Conservation (phyloP, 2,113 vertebrate species). For the Cephalopholis sonnerati region DNA sequence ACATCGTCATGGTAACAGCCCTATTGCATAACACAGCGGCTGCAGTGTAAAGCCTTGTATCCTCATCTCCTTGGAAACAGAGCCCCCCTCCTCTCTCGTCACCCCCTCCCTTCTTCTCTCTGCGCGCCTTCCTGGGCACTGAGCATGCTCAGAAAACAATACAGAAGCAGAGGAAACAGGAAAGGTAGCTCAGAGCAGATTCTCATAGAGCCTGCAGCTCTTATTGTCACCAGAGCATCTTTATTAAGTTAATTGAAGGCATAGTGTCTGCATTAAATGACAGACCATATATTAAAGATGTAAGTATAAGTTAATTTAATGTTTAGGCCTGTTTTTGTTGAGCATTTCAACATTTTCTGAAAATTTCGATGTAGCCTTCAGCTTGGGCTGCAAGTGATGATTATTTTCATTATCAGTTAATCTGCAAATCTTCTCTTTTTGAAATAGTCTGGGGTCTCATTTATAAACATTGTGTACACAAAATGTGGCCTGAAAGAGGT, state of each 20-base stretch:
- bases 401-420: not conserved
- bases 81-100: slow-evolving; percentile 11
- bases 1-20: slow-evolving; percentile 78
- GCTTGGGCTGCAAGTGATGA: not conserved
- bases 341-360: not conserved
- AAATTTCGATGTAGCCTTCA: not conserved
- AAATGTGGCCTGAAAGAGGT: too few species aligned
- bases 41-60: slow-evolving; percentile 80
- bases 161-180: slow-evolving; percentile 47
- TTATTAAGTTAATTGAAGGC: not conserved
- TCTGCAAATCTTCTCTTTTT: too few species aligned
- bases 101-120: not conserved
- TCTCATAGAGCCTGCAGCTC: not conserved
- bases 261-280: not conserved
- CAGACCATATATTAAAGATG: not conserved
- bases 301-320: not conserved
- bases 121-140: slow-evolving; percentile 7
- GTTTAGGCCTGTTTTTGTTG: too few species aligned
- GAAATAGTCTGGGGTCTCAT: too few species aligned
- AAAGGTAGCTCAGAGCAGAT: slow-evolving; percentile 35
- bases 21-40: slow-evolving; percentile 82
- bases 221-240: not conserved
- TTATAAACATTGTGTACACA: too few species aligned
- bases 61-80: slow-evolving; percentile 79
- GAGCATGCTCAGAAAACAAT: slow-evolving; percentile 63